Percentiles rank a stretch among this genome's conserved stretches.
Evolutionary conservation across 1,140 invertebrate species (phyloP).

Genomic region (Chironomus striatipennis): DNA sequence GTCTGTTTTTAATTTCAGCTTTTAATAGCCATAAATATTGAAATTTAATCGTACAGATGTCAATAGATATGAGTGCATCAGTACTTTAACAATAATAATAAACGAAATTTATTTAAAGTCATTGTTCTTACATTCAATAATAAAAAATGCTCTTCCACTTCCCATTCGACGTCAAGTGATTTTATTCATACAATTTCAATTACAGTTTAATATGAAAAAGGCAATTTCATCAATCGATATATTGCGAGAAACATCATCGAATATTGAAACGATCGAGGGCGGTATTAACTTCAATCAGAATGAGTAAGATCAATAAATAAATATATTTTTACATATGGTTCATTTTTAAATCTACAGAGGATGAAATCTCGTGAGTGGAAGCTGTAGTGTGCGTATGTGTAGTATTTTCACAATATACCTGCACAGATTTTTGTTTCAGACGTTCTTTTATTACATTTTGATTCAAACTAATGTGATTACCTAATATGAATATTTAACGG

Average conservation of each 20-base stretch:
- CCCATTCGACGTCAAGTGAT: background rate
- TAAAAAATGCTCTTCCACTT: too few species aligned
- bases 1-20: too few species aligned
- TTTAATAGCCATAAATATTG: too few species aligned
- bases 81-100: too few species aligned
- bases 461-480: background rate
- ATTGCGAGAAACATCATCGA: background rate
- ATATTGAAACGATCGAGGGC: background rate
- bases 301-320: background rate
- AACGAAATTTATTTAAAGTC: too few species aligned
- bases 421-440: background rate
- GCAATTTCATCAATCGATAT: background rate
- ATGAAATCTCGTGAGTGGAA: background rate
- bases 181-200: background rate
- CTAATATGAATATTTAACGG: background rate
- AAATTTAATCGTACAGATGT: too few species aligned
- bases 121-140: too few species aligned
- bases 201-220: too few species aligned
- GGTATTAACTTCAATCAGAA: background rate
- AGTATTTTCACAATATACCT: constrained; percentile 7
- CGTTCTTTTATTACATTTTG: background rate
- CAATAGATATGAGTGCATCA: too few species aligned
- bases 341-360: background rate
- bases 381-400: background rate
- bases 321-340: background rate